phyloP scores from a whole-genome alignment of 2,113 vertebrate species.

The Castor canadensis region DNA sequence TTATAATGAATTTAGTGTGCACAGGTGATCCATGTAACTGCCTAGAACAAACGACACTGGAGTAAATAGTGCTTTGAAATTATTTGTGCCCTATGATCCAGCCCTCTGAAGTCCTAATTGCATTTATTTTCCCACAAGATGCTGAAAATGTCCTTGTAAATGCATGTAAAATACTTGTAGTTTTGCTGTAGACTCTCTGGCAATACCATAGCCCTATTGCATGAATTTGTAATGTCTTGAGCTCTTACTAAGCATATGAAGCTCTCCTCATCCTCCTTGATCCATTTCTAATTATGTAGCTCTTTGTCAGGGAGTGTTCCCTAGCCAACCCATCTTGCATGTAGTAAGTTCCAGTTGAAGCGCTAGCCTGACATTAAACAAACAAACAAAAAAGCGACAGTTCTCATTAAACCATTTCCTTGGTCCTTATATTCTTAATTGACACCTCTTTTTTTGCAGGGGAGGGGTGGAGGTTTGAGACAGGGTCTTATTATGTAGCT shows the following conservation, averaged over 20 bases:
- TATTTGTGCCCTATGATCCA: too few species aligned
- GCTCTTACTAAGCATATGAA: constrained; percentile 64
- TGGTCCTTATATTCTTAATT: constrained; percentile 83
- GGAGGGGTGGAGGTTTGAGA: too few species aligned
- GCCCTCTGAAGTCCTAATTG: neutral
- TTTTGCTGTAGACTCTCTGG: neutral
- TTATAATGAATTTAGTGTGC: constrained; percentile 69
- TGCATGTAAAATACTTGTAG: constrained; percentile 73
- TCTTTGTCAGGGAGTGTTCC: neutral
- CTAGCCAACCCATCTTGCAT: constrained; percentile 36
- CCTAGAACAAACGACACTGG: too few species aligned
- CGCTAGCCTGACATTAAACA: constrained; percentile 70
- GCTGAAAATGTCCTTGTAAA: too few species aligned
- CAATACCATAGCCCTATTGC: too few species aligned
- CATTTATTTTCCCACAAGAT: too few species aligned
- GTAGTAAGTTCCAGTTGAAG: constrained; percentile 77
- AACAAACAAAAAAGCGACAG: constrained; percentile 64
- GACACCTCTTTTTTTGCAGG: constrained; percentile 70
- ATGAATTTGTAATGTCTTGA: too few species aligned
- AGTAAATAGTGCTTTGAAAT: constrained; percentile 18
- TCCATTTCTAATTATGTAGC: too few species aligned
- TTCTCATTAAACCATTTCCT: constrained; percentile 70
- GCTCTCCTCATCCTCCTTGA: constrained; percentile 18
- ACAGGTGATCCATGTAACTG: too few species aligned
- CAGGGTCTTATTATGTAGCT: too few species aligned